These are phyloP conservation scores for Polydrusus cervinus DNA, from an alignment of 2,888 invertebrate genomes.

Conservation along the genomic window DNA sequence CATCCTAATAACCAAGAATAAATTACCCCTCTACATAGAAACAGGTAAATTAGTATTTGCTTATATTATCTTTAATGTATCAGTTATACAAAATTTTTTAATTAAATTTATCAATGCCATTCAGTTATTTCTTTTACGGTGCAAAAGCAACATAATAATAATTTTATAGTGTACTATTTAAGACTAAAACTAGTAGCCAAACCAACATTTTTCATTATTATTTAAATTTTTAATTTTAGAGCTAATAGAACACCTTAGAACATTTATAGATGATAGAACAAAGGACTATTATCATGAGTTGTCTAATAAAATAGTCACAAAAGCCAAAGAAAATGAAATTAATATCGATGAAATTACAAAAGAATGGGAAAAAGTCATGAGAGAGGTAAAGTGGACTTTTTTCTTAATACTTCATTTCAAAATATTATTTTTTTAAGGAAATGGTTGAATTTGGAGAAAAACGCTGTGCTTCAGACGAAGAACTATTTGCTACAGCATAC, in stretches of 20 bases:
- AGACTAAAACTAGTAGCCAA: no score
- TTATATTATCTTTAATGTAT: no score
- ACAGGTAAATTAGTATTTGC: slow-evolving; percentile 63
- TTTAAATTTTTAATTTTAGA: slow-evolving; percentile 49
- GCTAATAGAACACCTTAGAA: slow-evolving; percentile 52
- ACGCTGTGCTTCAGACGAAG: slow-evolving; percentile 87
- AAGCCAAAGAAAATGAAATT: slow-evolving; percentile 77
- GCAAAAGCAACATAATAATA: background rate
- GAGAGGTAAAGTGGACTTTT: slow-evolving; percentile 71
- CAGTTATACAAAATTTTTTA: no score
- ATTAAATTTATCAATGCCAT: background rate
- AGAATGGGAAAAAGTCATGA: slow-evolving; percentile 86
- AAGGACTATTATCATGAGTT: slow-evolving; percentile 75
- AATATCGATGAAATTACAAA: slow-evolving; percentile 85
- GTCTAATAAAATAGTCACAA: slow-evolving; percentile 77
- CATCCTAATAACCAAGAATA: slow-evolving; percentile 63
- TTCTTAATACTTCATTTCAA: background rate
- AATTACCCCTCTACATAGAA: slow-evolving; percentile 67
- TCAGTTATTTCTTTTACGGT: background rate
- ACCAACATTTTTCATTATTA: background rate
- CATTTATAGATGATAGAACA: slow-evolving; percentile 55
- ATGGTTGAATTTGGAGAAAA: slow-evolving; percentile 89
- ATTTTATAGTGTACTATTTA: no score
- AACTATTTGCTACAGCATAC: slow-evolving; percentile 89
- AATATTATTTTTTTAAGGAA: slow-evolving; percentile 73